Conservation (phyloP, 2,888 invertebrate species). For the Shargacucullia verbasci region DNA sequence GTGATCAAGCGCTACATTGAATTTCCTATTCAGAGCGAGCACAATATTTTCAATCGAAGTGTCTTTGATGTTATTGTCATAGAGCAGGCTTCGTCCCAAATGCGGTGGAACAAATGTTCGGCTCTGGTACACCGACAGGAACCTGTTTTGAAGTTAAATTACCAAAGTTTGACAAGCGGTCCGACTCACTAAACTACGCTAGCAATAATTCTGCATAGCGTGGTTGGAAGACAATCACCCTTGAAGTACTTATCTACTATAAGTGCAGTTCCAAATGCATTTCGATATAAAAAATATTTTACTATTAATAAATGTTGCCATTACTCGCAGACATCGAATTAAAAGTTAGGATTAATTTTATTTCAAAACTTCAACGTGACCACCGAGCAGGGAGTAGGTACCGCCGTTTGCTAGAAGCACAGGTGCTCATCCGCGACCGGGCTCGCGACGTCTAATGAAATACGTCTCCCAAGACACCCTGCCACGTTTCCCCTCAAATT, state of each 20-base stretch:
- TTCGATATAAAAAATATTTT: slow-evolving; percentile 49
- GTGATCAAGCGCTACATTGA: slow-evolving; percentile 14
- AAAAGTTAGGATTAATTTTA: slow-evolving; percentile 48
- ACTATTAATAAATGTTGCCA: slow-evolving; percentile 9
- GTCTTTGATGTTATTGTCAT: slow-evolving; percentile 71
- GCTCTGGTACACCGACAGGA: slow-evolving; percentile 75
- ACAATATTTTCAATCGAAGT: slow-evolving; percentile 42
- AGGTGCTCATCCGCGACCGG: slow-evolving; percentile 65
- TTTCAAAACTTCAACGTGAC: slow-evolving; percentile 52
- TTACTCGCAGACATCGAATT: slow-evolving; percentile 40
- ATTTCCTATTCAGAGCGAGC: slow-evolving; percentile 21
- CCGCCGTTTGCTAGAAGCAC: slow-evolving; percentile 54
- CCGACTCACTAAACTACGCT: slow-evolving; percentile 80
- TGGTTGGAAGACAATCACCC: slow-evolving; percentile 76
- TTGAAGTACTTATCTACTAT: slow-evolving; percentile 63
- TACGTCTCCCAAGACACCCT: slow-evolving; percentile 79
- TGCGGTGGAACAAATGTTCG: slow-evolving; percentile 77
- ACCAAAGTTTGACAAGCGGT: slow-evolving; percentile 88
- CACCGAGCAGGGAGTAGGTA: slow-evolving; percentile 32
- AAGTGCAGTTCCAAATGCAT: slow-evolving; percentile 46
- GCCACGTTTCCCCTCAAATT: slow-evolving; percentile 77
- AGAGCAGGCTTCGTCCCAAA: slow-evolving; percentile 63
- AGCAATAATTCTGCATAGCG: slow-evolving; percentile 84
- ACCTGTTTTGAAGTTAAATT: slow-evolving; percentile 88
- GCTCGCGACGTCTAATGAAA: slow-evolving; percentile 75